Evolutionary conservation across 2,888 invertebrate species (phyloP), one percentile per base, ranked within the genome.

Genomic region (Diarsia mendica): DNA sequence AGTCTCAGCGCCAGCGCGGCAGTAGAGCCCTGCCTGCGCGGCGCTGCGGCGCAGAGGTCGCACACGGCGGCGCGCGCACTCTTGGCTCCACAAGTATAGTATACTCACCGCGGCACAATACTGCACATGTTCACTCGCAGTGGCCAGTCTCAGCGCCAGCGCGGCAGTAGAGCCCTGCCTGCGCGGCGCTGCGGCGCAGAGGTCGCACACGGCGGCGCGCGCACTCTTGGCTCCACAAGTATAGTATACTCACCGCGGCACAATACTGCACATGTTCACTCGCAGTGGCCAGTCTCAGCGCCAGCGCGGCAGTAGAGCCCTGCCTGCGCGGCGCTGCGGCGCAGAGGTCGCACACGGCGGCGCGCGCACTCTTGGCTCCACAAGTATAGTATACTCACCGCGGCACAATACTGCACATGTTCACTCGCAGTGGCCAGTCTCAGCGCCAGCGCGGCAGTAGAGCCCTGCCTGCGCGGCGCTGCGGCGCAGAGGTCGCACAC

Each of bases 41-140:
- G 76, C 70, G 55, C 44, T 4, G 71, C 23, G 11, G 81, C 81
- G 79, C 89, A 87, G 28, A 10, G 33, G 48, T 39, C 82, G 80
- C 91, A 89, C 90, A 95, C 39, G 98, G 79, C 98, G 94, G 77
- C 75, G 67, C 87, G 82, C 55, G 86, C 97, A n/a, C 98, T 98
- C 84, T 97, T 97, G 55, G 96, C 96, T 15, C 97, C 98, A 93
- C 99, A 99, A 2, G 28, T 28, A 28, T 28, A 28, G 28, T 28
- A 28, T 28, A 28, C 28, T 28, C 28, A 28, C 28, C 28, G 28
- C 28, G 28, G 28, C 28, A 28, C 28, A 28, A 28, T 28, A 28
- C 28, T 28, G 28, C 28, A 28, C 28, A 28, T 28, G 28, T 28
- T 28, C 28, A 28, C 28, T 28, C 28, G 28, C 28, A 28, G 28